Conservation (phyloP, 1,140 invertebrate species). For the Caenorhabditis latens region DNA sequence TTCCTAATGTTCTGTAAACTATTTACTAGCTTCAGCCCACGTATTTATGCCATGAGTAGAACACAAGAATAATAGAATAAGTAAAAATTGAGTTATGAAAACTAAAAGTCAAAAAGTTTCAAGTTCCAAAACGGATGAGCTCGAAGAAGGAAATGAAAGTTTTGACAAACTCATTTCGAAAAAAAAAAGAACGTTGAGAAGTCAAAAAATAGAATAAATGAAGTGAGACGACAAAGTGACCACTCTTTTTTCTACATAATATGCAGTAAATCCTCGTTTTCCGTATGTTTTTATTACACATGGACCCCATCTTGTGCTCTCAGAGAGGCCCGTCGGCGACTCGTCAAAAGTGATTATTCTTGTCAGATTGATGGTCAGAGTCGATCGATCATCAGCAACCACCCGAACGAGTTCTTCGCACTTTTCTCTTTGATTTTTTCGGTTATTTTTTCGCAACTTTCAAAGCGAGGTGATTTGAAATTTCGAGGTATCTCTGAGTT, state of each 20-base stretch:
- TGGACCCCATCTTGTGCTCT: not conserved
- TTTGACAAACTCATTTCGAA: not conserved
- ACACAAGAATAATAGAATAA: slow-evolving; percentile 5
- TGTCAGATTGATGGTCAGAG: slow-evolving; percentile 45
- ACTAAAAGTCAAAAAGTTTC: slow-evolving; percentile 2
- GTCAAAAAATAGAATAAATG: not conserved
- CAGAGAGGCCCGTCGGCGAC: not conserved
- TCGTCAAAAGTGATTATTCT: slow-evolving; percentile 53
- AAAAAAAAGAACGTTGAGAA: not conserved
- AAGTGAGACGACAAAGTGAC: not conserved
- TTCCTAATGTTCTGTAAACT: too few relatives aligned
- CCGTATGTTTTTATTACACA: slow-evolving; percentile 37
- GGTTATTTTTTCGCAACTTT: not conserved
- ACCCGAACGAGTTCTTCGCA: slow-evolving; percentile 37
- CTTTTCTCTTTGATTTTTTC: not conserved
- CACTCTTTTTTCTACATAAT: not conserved
- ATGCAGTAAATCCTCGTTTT: slow-evolving; percentile 12
- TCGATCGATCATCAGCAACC: slow-evolving; percentile 39
- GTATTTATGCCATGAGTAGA: not conserved
- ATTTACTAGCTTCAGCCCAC: not conserved
- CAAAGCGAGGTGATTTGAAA: too few relatives aligned
- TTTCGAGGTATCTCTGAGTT: not conserved
- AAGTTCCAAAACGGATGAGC: not conserved
- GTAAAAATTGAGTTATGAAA: not conserved
- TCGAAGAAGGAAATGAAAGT: slow-evolving; percentile 30